Conservation (phyloP, 1,140 invertebrate genomes). For the Ectropis grisescens region DNA sequence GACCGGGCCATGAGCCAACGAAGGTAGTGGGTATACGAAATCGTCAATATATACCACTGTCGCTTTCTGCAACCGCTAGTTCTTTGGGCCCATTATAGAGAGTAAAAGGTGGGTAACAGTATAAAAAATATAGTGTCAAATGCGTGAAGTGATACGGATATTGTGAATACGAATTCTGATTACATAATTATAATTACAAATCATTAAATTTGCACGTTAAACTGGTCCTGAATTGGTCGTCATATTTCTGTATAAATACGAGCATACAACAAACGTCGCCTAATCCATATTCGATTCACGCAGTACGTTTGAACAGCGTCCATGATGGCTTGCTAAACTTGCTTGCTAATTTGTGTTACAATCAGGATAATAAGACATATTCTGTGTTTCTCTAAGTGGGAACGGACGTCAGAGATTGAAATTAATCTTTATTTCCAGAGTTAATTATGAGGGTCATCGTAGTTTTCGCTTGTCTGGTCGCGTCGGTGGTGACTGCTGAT, state of each 20-base stretch:
- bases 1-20: constrained; percentile 28
- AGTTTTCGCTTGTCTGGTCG: constrained; percentile 36
- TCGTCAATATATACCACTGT: constrained; percentile 62
- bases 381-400: constrained; percentile 11
- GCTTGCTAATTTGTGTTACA: too few species aligned
- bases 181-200: too few species aligned
- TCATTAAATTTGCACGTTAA: too few species aligned
- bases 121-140: constrained; percentile 22
- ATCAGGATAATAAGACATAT: too few species aligned
- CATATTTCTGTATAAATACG: too few species aligned
- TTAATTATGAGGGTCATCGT: constrained; percentile 40
- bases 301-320: constrained; percentile 8
- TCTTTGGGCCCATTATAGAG: constrained; percentile 51
- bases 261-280: too few species aligned
- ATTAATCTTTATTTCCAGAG: constrained; percentile 17
- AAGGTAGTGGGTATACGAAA: constrained; percentile 51
- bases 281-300: constrained; percentile 22
- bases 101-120: constrained; percentile 61
- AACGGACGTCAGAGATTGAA: constrained; percentile 8
- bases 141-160: constrained; percentile 16
- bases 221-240: too few species aligned
- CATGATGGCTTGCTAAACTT: constrained; percentile 21
- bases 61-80: constrained; percentile 58
- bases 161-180: constrained; percentile 3
- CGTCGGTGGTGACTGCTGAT: constrained; percentile 37